Evolutionary conservation across 1,140 invertebrate genomes (phyloP), one percentile per base, ranked within the genome.

Genomic region (Drosophila dunni): DNA sequence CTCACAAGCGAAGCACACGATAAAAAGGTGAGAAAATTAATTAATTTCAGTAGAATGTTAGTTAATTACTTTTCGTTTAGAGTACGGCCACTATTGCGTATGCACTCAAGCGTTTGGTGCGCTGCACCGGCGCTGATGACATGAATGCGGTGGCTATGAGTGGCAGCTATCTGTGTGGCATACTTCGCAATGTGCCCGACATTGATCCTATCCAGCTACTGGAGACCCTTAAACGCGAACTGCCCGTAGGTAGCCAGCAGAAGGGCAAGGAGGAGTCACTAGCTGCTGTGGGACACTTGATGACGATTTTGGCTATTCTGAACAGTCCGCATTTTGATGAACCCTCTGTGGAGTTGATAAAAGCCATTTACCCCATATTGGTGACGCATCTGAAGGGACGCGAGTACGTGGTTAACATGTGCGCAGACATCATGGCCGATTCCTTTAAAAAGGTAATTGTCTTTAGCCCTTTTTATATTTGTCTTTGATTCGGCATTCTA

Each of bases 71-170:
- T 42, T 42, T 42, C 13, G 3, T 5, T 10, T 56, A 86, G 83
- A 79, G 62, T 9, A 48, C 36, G 1, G 84, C 76, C 7, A 88
- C 83, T 7, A 65, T 50, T 7, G 50, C 58, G 3, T 86, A 86
- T 44, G 69, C 71, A 0, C 40, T 86, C 0, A 86, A 79, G 17
- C 83, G 83, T 9, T 20, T 86, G 29, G 50, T 86, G 0, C 83
- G 83, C 13, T 76, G 79, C 46, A 88, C 84, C 1, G 83, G 83
- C 7, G 80, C 79, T 13, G 76, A 86, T 62, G 69, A 86, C 53
- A 46, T 54, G 4, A 9, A 68, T 1, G 38, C 73, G 0, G 83
- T 79, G 3, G 58, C 63, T 2, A n/a, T 38, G 0, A 75, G 53
- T 38, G 63, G 72, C 10, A 53, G 76, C 36, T 70, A 68, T 29